Evolutionary conservation across 2,797 vertebrate genomes (phyloP), one percentile per base, ranked within the genome.

Genomic region (Hylomyscus alleni): DNA sequence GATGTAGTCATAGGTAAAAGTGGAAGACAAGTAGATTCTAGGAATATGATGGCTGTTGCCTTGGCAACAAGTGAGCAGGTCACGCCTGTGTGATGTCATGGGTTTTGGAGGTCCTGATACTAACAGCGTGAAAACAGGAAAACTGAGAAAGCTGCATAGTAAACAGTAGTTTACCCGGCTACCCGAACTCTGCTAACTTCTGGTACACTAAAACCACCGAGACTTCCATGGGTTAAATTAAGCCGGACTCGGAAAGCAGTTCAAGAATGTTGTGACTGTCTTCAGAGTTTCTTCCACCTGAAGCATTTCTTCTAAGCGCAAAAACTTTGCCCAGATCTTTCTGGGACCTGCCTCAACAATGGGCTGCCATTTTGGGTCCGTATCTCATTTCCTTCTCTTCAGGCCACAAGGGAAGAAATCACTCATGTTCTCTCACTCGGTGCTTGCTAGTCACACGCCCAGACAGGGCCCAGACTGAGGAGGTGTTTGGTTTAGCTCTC

Each of bases 401-500:
- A 7, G 67, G 47, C 89, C 73, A 72, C 0, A 3, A 72, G 82
- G 4, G 26, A 67, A 62, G 50, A 73, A n/a, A 80, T 78, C 89
- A 34, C 37, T 95, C 67, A 14, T 85, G 77, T 90, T 50, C 47
- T 56, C 60, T 52, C 52, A 0, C 0, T 1, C 11, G 2, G 73
- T 65, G 11, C 54, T 26, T 11, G 58, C 77, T 31, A 40, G n/a
- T 40, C 10, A 62, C 67, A 83, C 37, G 13, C 75, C 52, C 19
- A 69, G 95, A 80, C 47, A 2, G 67, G 47, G 40, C 2, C 3
- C 77, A 67, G 88, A 80, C 72, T 0, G 4, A 62, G 40, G 52
- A 60, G 69, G 69, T 89, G 54, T 89, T 75, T 77, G 92, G 93
- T 72, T 95, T 91, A 87, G 60, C 69, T 91, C 90, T 87, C 19